These are phyloP conservation scores for Oscheius sp. DNA, from an alignment of 2,888 invertebrate species.

Conservation along the genomic window DNA sequence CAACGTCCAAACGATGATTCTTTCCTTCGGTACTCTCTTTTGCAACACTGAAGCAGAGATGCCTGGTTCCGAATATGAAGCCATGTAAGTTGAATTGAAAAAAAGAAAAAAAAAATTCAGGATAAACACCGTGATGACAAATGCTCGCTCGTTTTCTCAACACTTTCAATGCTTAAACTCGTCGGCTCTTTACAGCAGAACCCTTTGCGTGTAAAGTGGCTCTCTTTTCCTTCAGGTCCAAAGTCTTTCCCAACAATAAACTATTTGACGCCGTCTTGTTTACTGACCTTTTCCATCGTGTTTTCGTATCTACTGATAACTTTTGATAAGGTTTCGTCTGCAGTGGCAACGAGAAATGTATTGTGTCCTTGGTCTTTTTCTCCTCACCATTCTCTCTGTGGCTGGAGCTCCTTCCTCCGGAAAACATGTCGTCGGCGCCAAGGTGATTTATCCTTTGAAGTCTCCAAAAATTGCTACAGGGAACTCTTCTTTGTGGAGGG, in stretches of 20 bases:
- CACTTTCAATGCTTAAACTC: slow-evolving; percentile 51
- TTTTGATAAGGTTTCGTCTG: slow-evolving; percentile 4
- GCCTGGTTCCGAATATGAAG: slow-evolving; percentile 48
- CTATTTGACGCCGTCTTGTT: not conserved
- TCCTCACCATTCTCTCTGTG: not conserved
- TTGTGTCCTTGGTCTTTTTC: not conserved
- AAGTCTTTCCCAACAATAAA: slow-evolving; percentile 6
- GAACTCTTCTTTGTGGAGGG: slow-evolving; percentile 50
- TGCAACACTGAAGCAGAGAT: slow-evolving; percentile 45
- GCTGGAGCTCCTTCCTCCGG: not conserved
- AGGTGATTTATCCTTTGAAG: too few species aligned
- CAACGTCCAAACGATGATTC: slow-evolving; percentile 37
- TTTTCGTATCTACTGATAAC: not conserved
- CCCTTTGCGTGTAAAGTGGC: slow-evolving; percentile 39
- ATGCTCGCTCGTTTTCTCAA: slow-evolving; percentile 43
- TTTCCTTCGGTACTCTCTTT: slow-evolving; percentile 46
- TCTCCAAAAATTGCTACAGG: too few species aligned
- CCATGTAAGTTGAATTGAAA: slow-evolving; percentile 34
- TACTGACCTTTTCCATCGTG: too few species aligned
- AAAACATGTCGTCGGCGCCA: slow-evolving; percentile 18
- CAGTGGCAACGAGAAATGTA: slow-evolving; percentile 1
- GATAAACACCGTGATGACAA: slow-evolving; percentile 50
- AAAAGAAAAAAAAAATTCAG: slow-evolving; percentile 25
- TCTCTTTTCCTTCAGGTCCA: not conserved
- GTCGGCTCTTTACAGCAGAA: slow-evolving; percentile 41